Percentiles rank a stretch among this genome's conserved stretches.
These are phyloP conservation scores for Yponomeuta cagnagella DNA, from an alignment of 2,888 invertebrate species.

Conservation along the genomic window DNA sequence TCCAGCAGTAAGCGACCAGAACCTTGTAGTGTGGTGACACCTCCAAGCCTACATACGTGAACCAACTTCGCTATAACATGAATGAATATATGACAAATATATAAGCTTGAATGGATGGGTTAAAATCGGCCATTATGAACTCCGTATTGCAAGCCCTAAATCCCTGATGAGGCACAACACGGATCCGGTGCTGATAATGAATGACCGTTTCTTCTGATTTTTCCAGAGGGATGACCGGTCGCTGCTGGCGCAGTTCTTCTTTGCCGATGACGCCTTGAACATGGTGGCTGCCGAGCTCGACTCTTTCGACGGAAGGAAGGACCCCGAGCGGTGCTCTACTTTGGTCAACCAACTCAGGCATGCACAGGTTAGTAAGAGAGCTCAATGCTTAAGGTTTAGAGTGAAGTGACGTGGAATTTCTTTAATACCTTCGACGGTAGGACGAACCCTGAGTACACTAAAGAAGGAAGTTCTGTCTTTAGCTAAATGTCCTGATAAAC, in stretches of 20 bases:
- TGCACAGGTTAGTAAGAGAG: conserved; percentile 80
- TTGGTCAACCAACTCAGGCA: conserved; percentile 96
- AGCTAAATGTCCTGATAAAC: too few relatives aligned
- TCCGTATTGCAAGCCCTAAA: neutral
- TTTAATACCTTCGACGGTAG: too few relatives aligned
- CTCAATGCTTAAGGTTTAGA: neutral
- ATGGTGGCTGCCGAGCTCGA: conserved; percentile 97
- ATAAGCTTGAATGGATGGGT: too few relatives aligned
- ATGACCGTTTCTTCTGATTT: conserved; percentile 31
- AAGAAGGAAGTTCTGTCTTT: too few relatives aligned
- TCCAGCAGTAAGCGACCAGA: too few relatives aligned
- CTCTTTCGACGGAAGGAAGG: conserved; percentile 99
- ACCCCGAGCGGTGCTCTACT: conserved; percentile 96
- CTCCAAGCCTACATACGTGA: too few relatives aligned
- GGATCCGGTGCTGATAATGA: neutral
- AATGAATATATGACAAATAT: too few relatives aligned
- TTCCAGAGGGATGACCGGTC: conserved; percentile 93
- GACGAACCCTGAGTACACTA: too few relatives aligned
- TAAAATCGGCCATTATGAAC: neutral
- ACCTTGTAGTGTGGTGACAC: too few relatives aligned
- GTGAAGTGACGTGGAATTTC: neutral
- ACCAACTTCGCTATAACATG: too few relatives aligned
- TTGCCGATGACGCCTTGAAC: conserved; percentile 97
- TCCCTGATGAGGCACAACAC: too few relatives aligned
- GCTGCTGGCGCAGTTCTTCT: conserved; percentile 96